Percentiles rank a stretch among this genome's conserved stretches.
Conservation (phyloP, 2,888 invertebrate species). For the Minunthozetes semirufus region DNA sequence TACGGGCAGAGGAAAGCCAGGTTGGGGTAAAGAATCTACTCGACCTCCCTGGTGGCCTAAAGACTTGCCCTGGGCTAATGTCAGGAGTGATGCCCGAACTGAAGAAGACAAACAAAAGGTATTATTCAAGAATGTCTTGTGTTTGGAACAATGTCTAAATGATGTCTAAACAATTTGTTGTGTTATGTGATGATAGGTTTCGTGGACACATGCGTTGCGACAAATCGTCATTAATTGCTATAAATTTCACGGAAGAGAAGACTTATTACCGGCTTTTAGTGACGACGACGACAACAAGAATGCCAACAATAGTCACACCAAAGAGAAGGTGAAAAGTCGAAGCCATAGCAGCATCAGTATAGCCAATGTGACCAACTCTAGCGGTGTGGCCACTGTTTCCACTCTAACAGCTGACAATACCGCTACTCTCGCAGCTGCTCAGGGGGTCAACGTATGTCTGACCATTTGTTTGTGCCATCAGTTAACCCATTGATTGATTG, state of each 20-base stretch:
- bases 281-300: conserved; percentile 49
- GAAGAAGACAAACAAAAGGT: conserved; percentile 97
- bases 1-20: conserved; percentile 89
- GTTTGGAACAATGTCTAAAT: too few relatives aligned
- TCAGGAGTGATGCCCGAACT: conserved; percentile 89
- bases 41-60: conserved; percentile 97
- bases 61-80: conserved; percentile 96
- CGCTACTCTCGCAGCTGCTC: conserved; percentile 38
- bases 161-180: too few relatives aligned
- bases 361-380: conserved; percentile 34
- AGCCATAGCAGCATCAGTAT: conserved; percentile 36
- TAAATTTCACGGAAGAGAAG: conserved; percentile 93
- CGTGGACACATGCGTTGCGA: conserved; percentile 92
- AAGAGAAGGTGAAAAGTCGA: conserved; percentile 42
- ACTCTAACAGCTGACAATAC: conserved; percentile 33
- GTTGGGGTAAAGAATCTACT: conserved; percentile 94
- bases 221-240: conserved; percentile 97
- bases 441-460: conserved; percentile 40
- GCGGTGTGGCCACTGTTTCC: conserved; percentile 35
- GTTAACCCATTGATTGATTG: not conserved
- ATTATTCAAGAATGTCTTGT: too few relatives aligned
- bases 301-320: conserved; percentile 37
- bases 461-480: not conserved
- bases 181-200: conserved; percentile 60
- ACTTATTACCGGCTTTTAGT: conserved; percentile 84